Conservation (phyloP, 2,113 vertebrate species). For the Megaceryle maxima region DNA sequence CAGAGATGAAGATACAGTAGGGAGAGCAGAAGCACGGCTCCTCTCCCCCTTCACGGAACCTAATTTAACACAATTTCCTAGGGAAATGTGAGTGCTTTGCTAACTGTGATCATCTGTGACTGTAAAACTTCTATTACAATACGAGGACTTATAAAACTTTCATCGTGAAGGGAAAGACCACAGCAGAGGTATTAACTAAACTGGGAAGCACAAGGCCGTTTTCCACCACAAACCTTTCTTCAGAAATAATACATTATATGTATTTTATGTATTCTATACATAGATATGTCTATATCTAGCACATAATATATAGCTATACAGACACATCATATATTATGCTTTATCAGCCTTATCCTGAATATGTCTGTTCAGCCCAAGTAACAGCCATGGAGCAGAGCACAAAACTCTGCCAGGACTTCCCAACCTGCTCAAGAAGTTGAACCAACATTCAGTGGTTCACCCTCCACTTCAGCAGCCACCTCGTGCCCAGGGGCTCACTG, state of each 20-base stretch:
- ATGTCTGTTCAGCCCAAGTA: neutral
- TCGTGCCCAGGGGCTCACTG: accelerated
- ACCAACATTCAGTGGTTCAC: neutral
- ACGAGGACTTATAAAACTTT: neutral
- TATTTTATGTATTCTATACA: neutral
- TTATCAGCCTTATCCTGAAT: too few species aligned
- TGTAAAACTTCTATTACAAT: neutral
- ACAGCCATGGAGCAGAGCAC: neutral
- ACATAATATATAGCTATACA: neutral
- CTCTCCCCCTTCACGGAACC: neutral
- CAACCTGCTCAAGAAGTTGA: neutral
- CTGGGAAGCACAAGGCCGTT: neutral
- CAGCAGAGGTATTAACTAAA: neutral
- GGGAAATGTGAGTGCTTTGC: neutral
- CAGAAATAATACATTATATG: neutral
- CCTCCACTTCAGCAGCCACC: too few species aligned
- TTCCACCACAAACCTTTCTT: neutral
- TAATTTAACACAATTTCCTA: neutral
- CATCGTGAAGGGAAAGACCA: neutral
- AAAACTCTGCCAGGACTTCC: neutral
- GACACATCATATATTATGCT: neutral
- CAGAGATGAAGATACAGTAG: neutral
- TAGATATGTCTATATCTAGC: neutral
- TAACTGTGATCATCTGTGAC: neutral
- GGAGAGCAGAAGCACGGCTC: neutral